These are phyloP conservation scores for Tillus elongatus DNA, from an alignment of 2,888 invertebrate genomes.

Conservation along the genomic window DNA sequence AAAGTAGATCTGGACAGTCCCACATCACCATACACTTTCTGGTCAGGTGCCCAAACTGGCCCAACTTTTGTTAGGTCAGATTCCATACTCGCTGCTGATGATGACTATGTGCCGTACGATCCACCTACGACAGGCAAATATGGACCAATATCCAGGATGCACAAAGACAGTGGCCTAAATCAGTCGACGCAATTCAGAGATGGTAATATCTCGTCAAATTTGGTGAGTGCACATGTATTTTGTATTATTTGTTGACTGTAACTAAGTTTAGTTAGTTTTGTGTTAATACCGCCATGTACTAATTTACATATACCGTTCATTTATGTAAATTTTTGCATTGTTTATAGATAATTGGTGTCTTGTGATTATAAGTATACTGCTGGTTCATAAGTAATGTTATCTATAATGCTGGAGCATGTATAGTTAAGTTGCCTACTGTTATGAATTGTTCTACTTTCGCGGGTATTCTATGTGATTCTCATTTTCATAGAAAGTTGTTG, in stretches of 20 bases:
- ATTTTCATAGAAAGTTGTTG: too few species aligned
- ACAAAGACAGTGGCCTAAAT: slow-evolving; percentile 29
- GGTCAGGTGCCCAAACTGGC: slow-evolving; percentile 28
- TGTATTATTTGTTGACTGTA: slow-evolving; percentile 4
- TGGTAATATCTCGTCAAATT: slow-evolving; percentile 29
- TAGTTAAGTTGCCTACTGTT: too few species aligned
- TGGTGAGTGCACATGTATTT: slow-evolving; percentile 27
- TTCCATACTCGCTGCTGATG: slow-evolving; percentile 49
- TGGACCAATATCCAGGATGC: slow-evolving; percentile 57
- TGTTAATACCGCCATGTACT: too few species aligned
- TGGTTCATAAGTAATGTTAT: too few species aligned
- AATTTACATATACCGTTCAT: too few species aligned
- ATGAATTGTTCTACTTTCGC: too few species aligned
- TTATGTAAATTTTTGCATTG: too few species aligned
- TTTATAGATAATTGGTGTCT: too few species aligned
- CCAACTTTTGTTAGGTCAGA: slow-evolving; percentile 46
- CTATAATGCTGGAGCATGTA: too few species aligned
- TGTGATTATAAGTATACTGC: too few species aligned
- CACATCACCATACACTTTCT: slow-evolving; percentile 38
- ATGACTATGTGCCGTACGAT: slow-evolving; percentile 60
- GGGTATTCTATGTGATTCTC: too few species aligned
- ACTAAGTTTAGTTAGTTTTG: neutral
- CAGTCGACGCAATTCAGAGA: slow-evolving; percentile 35
- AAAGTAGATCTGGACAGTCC: slow-evolving; percentile 35
- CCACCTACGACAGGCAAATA: slow-evolving; percentile 56